These are phyloP conservation scores for Conopomorpha cramerella DNA, from an alignment of 1,140 invertebrate genomes.

Conservation along the genomic window DNA sequence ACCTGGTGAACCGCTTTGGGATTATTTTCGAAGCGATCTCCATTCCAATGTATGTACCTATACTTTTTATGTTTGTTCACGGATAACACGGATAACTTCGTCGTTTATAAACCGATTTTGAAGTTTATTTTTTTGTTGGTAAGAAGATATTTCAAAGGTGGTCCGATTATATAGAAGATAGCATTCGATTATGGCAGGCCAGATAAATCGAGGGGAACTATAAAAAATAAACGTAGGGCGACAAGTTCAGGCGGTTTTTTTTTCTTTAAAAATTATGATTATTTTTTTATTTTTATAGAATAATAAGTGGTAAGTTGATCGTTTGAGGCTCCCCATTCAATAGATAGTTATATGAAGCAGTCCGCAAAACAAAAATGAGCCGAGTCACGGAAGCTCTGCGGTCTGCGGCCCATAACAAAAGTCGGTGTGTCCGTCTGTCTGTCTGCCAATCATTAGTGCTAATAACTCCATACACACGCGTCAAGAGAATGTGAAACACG, in stretches of 20 bases:
- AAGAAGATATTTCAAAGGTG: neutral
- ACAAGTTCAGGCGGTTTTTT: no score
- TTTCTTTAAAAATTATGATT: neutral
- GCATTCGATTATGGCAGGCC: neutral
- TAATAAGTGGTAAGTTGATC: neutral
- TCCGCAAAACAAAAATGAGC: neutral
- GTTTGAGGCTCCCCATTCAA: no score
- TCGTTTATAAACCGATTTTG: neutral
- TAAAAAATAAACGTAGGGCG: no score
- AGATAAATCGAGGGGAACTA: no score
- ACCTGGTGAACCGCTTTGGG: no score
- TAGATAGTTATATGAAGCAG: neutral
- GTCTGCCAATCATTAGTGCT: constrained; percentile 31
- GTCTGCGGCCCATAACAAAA: constrained; percentile 19
- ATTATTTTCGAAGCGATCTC: no score
- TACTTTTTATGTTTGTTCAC: neutral
- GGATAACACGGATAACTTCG: no score
- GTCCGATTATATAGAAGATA: neutral
- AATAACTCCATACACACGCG: constrained; percentile 36
- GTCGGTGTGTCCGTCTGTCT: constrained; percentile 25
- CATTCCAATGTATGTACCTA: no score
- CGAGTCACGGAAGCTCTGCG: constrained; percentile 19
- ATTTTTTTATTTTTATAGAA: neutral
- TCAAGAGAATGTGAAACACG: constrained; percentile 15
- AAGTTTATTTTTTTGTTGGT: neutral